A percentile compares a stretch with the other conserved stretches of the same genome.
These are phyloP conservation scores for Myrmecobius fasciatus DNA, from an alignment of 2,113 vertebrate species.

Conservation along the genomic window DNA sequence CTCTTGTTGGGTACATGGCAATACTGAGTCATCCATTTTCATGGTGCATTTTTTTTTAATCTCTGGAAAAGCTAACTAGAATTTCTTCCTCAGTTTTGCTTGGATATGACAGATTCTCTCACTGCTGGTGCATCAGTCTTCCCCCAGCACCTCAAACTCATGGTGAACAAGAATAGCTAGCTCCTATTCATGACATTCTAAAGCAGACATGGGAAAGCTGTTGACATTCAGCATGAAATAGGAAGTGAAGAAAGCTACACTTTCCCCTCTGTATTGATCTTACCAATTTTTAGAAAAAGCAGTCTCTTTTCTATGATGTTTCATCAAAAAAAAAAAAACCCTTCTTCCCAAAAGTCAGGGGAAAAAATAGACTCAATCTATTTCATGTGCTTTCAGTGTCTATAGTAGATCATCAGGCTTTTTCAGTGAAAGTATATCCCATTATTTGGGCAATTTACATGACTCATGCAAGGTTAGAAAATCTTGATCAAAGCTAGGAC, in stretches of 20 bases:
- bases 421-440: conserved; percentile 27
- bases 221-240: conserved; percentile 52
- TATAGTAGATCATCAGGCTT: conserved; percentile 36
- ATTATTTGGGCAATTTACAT: background rate
- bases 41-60: conserved; percentile 8
- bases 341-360: conserved; percentile 55
- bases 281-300: conserved; percentile 49
- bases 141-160: background rate
- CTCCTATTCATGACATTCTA: conserved; percentile 18
- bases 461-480: conserved; percentile 30
- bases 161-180: background rate
- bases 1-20: conserved; percentile 12
- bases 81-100: conserved; percentile 11
- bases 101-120: conserved; percentile 21
- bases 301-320: conserved; percentile 38
- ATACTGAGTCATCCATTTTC: conserved; percentile 5
- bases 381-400: conserved; percentile 39
- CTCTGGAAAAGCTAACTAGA: conserved; percentile 32
- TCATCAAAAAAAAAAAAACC: conserved; percentile 37
- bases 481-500: background rate
- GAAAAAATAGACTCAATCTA: conserved; percentile 36
- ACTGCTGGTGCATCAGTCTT: background rate
- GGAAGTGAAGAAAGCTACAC: conserved; percentile 40
- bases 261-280: conserved; percentile 44
- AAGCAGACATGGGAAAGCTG: conserved; percentile 38